A percentile compares a stretch with the other conserved stretches of the same genome.
These are phyloP conservation scores for Drosophila neotestacea DNA, from an alignment of 2,888 invertebrate genomes.

Conservation along the genomic window DNA sequence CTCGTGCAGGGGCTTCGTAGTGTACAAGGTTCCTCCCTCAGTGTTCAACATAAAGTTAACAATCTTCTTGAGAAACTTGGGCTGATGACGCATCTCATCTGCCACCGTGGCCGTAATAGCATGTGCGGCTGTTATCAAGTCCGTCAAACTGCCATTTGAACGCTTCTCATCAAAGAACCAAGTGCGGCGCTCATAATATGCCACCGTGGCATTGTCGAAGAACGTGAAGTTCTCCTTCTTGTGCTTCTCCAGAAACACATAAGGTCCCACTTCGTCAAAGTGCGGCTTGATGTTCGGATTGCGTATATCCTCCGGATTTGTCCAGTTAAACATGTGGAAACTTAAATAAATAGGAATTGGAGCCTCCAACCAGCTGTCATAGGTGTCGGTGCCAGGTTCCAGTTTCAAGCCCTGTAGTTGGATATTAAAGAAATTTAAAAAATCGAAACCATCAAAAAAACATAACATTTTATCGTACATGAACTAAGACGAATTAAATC, in stretches of 20 bases:
- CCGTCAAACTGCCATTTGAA: conserved; percentile 90
- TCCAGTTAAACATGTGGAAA: conserved; percentile 92
- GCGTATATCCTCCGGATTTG: conserved; percentile 88
- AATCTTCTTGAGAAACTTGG: conserved; percentile 84
- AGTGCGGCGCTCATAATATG: conserved; percentile 90
- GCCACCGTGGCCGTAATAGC: conserved; percentile 90
- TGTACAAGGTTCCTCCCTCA: conserved; percentile 86
- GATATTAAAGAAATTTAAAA: too few relatives aligned
- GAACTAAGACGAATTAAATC: too few relatives aligned
- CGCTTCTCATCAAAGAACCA: conserved; percentile 90
- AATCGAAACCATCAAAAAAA: too few relatives aligned
- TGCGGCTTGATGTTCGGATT: conserved; percentile 86
- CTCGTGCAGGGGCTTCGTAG: conserved; percentile 88
- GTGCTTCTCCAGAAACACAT: conserved; percentile 87
- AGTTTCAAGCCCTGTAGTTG: conserved; percentile 88
- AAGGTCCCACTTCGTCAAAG: conserved; percentile 88
- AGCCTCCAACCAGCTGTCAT: conserved; percentile 91
- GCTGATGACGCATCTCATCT: conserved; percentile 87
- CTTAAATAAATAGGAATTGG: conserved; percentile 93
- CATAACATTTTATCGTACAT: too few relatives aligned
- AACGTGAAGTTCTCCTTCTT: conserved; percentile 87
- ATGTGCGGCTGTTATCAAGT: conserved; percentile 91
- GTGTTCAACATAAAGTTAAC: conserved; percentile 87
- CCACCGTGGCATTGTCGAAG: conserved; percentile 90
- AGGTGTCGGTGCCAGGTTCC: conserved; percentile 88